Conservation (phyloP, 2,113 vertebrate species). For the Nannobrachium achirus region DNA sequence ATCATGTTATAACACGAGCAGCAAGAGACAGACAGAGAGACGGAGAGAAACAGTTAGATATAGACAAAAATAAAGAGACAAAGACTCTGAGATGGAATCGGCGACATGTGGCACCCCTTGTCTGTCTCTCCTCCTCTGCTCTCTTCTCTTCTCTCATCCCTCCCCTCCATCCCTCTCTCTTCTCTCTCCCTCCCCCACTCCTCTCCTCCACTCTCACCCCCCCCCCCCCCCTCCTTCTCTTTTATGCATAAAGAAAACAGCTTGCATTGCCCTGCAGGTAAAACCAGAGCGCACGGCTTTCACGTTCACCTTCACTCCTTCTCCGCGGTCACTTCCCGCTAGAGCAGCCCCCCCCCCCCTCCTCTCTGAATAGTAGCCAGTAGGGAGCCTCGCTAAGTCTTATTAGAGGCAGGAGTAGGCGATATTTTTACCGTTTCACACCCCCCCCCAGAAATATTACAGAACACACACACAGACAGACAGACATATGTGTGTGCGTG, state of each 20-base stretch:
- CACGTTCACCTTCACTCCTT: slow-evolving; percentile 95
- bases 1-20: too few species aligned
- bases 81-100: slow-evolving; percentile 44
- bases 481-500: too few species aligned
- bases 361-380: slow-evolving; percentile 46
- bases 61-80: slow-evolving; percentile 39
- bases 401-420: slow-evolving; percentile 93
- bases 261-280: slow-evolving; percentile 83
- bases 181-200: background rate
- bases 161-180: too few species aligned
- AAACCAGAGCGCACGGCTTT: slow-evolving; percentile 67
- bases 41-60: slow-evolving; percentile 27
- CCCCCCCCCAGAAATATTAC: slow-evolving; percentile 93
- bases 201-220: background rate
- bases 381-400: slow-evolving; percentile 80
- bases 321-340: slow-evolving; percentile 85
- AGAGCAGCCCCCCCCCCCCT: slow-evolving; percentile 75
- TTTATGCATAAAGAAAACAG: slow-evolving; percentile 82
- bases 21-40: slow-evolving; percentile 12
- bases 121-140: too few species aligned
- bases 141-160: too few species aligned
- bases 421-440: slow-evolving; percentile 98
- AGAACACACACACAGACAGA: slow-evolving; percentile 98
- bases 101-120: slow-evolving; percentile 34
- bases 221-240: slow-evolving; percentile 36